phyloP scores from a whole-genome alignment of 2,113 vertebrate species.

The Leucopsar rothschildi region DNA sequence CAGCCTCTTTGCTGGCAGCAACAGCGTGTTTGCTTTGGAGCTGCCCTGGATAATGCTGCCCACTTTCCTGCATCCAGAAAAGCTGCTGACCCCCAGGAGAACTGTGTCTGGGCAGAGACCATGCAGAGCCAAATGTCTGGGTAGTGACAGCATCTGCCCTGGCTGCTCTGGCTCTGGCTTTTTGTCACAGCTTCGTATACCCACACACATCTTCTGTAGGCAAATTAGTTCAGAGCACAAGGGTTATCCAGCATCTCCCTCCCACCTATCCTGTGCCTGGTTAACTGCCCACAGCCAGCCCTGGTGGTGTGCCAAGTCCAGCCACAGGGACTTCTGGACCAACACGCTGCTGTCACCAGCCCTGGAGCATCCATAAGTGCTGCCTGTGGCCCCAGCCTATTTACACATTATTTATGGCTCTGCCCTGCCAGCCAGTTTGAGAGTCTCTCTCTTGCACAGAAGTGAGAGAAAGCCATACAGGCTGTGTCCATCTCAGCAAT shows the following conservation, averaged over 20 bases:
- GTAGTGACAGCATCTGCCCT: not conserved
- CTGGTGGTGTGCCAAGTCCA: not conserved
- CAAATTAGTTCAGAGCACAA: not conserved
- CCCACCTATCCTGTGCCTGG: not conserved
- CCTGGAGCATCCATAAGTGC: not conserved
- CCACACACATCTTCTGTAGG: not conserved
- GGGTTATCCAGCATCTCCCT: not conserved
- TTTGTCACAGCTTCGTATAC: not conserved
- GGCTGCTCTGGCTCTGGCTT: not conserved
- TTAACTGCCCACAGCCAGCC: not conserved
- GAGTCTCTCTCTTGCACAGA: not conserved
- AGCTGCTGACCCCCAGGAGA: not conserved
- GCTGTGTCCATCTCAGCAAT: not conserved
- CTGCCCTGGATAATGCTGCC: not conserved
- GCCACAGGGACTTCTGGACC: not conserved
- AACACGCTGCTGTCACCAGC: not conserved
- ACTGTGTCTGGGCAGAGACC: not conserved
- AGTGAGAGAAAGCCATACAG: not conserved
- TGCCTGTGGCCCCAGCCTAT: not conserved
- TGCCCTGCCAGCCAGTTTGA: not conserved
- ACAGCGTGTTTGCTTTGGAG: fast-evolving
- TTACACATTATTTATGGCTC: not conserved
- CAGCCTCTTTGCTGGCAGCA: not conserved
- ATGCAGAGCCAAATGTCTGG: not conserved
- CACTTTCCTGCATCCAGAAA: not conserved